Percentiles rank a stretch among this genome's conserved stretches.
Conservation (phyloP, 2,113 vertebrate species). For the Sceloporus tristichus region DNA sequence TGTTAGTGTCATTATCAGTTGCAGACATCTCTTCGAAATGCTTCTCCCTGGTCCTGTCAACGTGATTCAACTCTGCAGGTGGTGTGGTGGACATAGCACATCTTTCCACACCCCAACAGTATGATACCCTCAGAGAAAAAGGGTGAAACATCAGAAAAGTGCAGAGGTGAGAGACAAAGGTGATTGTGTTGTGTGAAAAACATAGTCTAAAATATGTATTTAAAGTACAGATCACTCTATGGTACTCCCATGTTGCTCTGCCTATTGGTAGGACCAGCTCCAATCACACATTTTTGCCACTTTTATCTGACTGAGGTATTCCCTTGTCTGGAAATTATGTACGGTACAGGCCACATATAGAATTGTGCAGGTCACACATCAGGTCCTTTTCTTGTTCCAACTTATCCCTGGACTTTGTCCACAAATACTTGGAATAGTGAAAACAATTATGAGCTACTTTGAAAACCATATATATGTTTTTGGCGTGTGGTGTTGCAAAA, state of each 20-base stretch:
- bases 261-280: no score
- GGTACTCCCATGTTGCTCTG: no score
- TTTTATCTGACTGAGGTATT: no score
- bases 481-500: neutral
- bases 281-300: no score
- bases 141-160: neutral
- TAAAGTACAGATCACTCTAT: no score
- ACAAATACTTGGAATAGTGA: neutral
- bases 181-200: neutral
- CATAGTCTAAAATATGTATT: neutral
- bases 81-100: no score
- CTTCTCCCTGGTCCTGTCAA: no score
- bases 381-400: neutral
- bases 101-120: no score
- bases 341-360: neutral
- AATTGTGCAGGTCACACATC: neutral
- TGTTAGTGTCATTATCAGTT: no score
- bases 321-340: neutral
- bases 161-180: neutral
- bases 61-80: no score
- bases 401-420: neutral
- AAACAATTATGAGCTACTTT: neutral
- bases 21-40: no score
- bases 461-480: neutral
- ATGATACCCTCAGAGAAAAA: neutral